These are phyloP conservation scores for Riptortus pedestris DNA, from an alignment of 1,140 invertebrate species.

Conservation along the genomic window DNA sequence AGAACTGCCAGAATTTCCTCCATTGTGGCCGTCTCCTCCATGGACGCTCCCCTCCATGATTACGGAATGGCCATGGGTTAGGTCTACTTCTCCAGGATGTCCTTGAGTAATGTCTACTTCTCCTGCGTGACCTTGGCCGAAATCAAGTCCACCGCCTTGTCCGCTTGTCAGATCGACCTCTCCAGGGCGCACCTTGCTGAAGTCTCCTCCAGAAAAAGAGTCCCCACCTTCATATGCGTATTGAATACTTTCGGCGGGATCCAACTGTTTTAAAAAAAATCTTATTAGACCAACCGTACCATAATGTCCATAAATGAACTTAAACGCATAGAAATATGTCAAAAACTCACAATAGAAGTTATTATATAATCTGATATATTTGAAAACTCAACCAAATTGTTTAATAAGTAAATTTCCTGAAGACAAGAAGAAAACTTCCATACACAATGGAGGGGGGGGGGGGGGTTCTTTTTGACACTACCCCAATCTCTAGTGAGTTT, in stretches of 20 bases:
- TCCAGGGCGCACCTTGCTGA: not conserved
- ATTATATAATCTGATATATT: too few species aligned
- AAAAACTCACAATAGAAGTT: too few species aligned
- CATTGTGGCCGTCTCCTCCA: not conserved
- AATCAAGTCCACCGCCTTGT: not conserved
- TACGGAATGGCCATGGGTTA: not conserved
- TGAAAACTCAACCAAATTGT: too few species aligned
- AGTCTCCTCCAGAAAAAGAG: not conserved
- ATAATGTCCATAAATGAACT: not conserved
- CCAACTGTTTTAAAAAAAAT: conserved; percentile 10
- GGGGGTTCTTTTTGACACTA: too few species aligned
- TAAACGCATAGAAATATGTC: too few species aligned
- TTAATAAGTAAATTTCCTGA: too few species aligned
- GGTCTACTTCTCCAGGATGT: not conserved
- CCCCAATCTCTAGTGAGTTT: too few species aligned
- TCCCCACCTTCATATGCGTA: conserved; percentile 23
- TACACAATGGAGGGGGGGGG: too few species aligned
- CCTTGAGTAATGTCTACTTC: too few species aligned
- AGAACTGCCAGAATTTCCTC: not conserved
- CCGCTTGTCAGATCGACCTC: not conserved
- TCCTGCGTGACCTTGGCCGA: not conserved
- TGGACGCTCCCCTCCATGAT: not conserved
- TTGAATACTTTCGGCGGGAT: conserved; percentile 7
- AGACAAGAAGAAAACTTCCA: too few species aligned
- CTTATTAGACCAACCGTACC: not conserved